These are phyloP conservation scores for Zoanthus gigantus DNA, from an alignment of 92 coral and sea anemone species.

Conservation along the genomic window DNA sequence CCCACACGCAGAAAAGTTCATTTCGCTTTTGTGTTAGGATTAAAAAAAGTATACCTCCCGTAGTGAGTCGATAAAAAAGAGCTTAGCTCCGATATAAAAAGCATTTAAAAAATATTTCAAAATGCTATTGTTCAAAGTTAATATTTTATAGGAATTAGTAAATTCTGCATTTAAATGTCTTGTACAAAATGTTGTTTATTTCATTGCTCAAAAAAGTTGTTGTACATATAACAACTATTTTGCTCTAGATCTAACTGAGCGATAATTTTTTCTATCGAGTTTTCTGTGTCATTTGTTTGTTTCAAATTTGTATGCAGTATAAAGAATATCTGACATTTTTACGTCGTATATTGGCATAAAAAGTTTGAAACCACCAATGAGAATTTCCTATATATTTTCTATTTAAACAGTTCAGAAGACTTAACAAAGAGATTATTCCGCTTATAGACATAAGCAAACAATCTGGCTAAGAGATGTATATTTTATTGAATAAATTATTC, in stretches of 20 bases:
- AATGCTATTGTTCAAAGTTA: background rate
- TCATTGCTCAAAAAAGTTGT: too few species aligned
- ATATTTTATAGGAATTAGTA: background rate
- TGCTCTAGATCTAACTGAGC: background rate
- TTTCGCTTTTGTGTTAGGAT: background rate
- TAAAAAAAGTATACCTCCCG: background rate
- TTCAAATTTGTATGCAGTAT: background rate
- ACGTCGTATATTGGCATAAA: background rate
- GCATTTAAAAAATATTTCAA: background rate
- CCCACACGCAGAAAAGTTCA: background rate
- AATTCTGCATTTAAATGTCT: background rate
- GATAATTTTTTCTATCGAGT: background rate
- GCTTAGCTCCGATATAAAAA: background rate
- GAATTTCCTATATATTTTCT: background rate
- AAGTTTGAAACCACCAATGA: constrained; percentile 34
- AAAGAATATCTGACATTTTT: background rate
- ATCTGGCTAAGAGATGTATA: constrained; percentile 2
- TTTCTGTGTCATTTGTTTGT: too few species aligned
- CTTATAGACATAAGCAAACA: constrained; percentile 18
- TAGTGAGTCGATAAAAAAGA: background rate
- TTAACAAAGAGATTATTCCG: constrained; percentile 11
- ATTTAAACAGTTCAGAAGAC: constrained; percentile 25
- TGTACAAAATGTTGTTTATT: too few species aligned
- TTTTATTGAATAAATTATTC: constrained; percentile 12
- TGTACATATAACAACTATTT: too few species aligned